These are phyloP conservation scores for Heloderma charlesbogerti DNA, from an alignment of 2,113 vertebrate genomes.

Conservation along the genomic window DNA sequence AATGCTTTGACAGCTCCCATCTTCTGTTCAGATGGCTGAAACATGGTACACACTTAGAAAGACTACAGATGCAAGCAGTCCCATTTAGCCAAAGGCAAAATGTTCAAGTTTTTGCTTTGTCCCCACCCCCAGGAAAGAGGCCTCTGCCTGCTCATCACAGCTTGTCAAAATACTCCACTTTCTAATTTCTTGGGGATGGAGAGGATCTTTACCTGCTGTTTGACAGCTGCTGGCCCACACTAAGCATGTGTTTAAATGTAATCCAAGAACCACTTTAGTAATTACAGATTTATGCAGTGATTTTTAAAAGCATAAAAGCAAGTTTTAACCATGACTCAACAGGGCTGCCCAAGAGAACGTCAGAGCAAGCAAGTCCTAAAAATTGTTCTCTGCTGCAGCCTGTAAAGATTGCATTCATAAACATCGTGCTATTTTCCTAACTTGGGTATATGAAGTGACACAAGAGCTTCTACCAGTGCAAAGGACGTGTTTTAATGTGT, in stretches of 20 bases:
- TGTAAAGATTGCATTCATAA: slow-evolving; percentile 23
- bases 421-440: neutral
- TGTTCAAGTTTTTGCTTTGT: neutral
- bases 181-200: neutral
- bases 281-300: neutral
- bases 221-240: slow-evolving; percentile 23
- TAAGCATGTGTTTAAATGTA: slow-evolving; percentile 28
- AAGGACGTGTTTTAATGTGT: slow-evolving; percentile 16
- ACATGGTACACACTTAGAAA: neutral
- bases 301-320: slow-evolving; percentile 42
- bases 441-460: slow-evolving; percentile 23
- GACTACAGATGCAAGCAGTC: neutral
- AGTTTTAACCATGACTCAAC: neutral
- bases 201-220: neutral
- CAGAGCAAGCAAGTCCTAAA: neutral
- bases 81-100: neutral
- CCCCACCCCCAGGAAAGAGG: neutral
- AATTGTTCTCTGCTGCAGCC: neutral
- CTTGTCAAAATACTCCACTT: neutral
- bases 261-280: slow-evolving; percentile 31
- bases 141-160: neutral
- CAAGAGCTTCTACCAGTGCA: slow-evolving; percentile 9
- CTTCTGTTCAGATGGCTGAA: neutral
- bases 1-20: neutral
- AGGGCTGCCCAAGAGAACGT: slow-evolving; percentile 9